Evolutionary conservation across 2,113 vertebrate genomes (phyloP).

Genomic region (Poicephalus gulielmi): DNA sequence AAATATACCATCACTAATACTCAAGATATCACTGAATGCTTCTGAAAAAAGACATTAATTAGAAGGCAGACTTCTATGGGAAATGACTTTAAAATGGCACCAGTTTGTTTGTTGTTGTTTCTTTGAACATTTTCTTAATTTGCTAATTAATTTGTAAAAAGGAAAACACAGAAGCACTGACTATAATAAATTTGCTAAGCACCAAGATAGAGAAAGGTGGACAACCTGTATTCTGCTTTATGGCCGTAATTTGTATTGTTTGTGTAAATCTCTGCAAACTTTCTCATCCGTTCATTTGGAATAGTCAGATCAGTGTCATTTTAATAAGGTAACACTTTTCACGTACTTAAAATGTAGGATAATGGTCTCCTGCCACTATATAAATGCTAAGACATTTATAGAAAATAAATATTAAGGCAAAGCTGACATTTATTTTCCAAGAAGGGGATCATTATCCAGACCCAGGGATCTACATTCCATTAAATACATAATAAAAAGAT

Average conservation of each 20-base stretch:
- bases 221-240: conserved; percentile 72
- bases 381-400: conserved; percentile 79
- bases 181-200: conserved; percentile 74
- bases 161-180: conserved; percentile 70
- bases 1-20: conserved; percentile 80
- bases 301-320: conserved; percentile 69
- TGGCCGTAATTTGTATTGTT: conserved; percentile 66
- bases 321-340: conserved; percentile 81
- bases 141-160: conserved; percentile 67
- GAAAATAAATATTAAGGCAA: conserved; percentile 81
- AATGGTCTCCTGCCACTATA: conserved; percentile 66
- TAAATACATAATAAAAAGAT: conserved; percentile 14
- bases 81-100: conserved; percentile 75
- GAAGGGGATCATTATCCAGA: conserved; percentile 70
- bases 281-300: conserved; percentile 57
- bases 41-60: conserved; percentile 73
- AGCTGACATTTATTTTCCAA: conserved; percentile 79
- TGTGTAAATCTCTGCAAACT: conserved; percentile 73
- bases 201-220: conserved; percentile 79
- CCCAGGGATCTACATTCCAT: conserved; percentile 49
- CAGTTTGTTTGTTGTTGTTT: conserved; percentile 17
- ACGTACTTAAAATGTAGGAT: conserved; percentile 59
- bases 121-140: conserved; percentile 69
- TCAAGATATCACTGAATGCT: conserved; percentile 78
- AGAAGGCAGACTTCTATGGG: conserved; percentile 78